phyloP scores from a whole-genome alignment of 2,888 invertebrate genomes.

The Prosopocoilus inquinatus region DNA sequence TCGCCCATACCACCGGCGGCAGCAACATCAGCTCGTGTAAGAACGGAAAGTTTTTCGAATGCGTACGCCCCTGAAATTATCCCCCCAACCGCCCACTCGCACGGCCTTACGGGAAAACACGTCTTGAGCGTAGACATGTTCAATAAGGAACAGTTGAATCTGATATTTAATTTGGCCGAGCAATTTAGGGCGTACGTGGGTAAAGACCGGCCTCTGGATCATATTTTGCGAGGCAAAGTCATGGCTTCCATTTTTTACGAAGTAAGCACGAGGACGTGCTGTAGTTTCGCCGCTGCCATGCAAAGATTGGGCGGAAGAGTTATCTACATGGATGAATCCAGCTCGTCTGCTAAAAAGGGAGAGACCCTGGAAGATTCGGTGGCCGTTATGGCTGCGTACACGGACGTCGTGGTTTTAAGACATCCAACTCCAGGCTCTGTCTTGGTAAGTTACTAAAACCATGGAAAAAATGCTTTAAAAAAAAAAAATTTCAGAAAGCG shows the following conservation, averaged over 20 bases:
- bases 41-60: constrained; percentile 38
- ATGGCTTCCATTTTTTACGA: constrained; percentile 98
- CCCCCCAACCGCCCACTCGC: constrained; percentile 40
- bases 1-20: constrained; percentile 35
- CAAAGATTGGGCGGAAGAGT: constrained; percentile 92
- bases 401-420: constrained; percentile 90
- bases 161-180: constrained; percentile 92
- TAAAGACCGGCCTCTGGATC: constrained; percentile 81
- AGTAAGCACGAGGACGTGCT: constrained; percentile 93
- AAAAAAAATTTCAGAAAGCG: constrained; percentile 63
- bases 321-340: constrained; percentile 83
- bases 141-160: constrained; percentile 84
- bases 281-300: constrained; percentile 97
- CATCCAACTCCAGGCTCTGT: constrained; percentile 94
- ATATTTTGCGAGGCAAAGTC: constrained; percentile 86
- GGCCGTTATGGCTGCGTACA: constrained; percentile 85
- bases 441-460: constrained; percentile 58
- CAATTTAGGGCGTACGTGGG: constrained; percentile 76
- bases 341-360: constrained; percentile 94
- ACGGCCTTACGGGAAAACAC: constrained; percentile 69
- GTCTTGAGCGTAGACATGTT: constrained; percentile 85
- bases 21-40: constrained; percentile 22
- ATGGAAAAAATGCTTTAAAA: not conserved
- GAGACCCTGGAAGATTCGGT: constrained; percentile 91
- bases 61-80: constrained; percentile 38